phyloP scores from a whole-genome alignment of 2,797 vertebrate genomes.

The Tarsius wallacei region DNA sequence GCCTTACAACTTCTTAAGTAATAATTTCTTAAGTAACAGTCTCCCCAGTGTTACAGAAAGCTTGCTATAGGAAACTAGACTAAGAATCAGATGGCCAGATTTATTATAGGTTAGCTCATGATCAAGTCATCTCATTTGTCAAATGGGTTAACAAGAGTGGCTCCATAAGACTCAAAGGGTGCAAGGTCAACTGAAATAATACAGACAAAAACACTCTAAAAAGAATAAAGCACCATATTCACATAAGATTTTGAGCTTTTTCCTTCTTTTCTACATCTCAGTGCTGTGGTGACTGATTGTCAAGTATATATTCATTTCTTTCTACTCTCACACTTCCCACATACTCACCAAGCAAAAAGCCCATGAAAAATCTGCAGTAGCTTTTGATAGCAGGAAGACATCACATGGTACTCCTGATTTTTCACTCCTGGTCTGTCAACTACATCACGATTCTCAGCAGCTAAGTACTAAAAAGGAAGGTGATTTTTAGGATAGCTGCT shows the following conservation, averaged over 20 bases:
- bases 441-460: constrained; percentile 91
- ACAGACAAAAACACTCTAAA: constrained; percentile 4
- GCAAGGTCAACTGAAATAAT: not conserved
- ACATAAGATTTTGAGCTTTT: not conserved
- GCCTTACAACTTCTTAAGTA: too few relatives aligned
- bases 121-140: constrained; percentile 30
- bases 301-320: not conserved
- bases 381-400: constrained; percentile 95
- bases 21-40: too few relatives aligned
- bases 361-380: constrained; percentile 94
- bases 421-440: constrained; percentile 92
- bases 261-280: constrained; percentile 1
- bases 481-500: constrained; percentile 51
- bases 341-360: constrained; percentile 96
- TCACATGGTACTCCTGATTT: constrained; percentile 93
- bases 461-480: constrained; percentile 90
- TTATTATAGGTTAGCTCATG: constrained; percentile 6
- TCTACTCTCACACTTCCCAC: not conserved
- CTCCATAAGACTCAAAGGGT: not conserved
- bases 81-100: constrained; percentile 15
- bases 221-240: not conserved
- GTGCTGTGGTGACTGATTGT: not conserved
- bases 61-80: not conserved
- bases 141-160: constrained; percentile 2
- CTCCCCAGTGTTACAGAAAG: not conserved